Evolutionary conservation across 2,888 invertebrate genomes (phyloP).

Genomic region (Pristionchus exspectatus): DNA sequence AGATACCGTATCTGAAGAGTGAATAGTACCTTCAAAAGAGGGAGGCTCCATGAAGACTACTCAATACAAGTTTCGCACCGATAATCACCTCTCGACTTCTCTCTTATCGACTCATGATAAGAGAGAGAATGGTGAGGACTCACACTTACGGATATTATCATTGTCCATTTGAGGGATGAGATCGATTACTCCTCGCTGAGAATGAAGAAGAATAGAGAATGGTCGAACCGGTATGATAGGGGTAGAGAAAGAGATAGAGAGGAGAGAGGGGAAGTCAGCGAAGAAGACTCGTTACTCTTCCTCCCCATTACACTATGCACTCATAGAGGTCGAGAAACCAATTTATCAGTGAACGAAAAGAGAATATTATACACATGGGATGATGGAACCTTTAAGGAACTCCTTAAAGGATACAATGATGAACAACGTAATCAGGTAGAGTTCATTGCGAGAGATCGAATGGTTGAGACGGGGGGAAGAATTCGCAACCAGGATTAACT

Average conservation of each 20-base stretch:
- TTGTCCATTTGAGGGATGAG: conserved; percentile 28
- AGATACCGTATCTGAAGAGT: neutral
- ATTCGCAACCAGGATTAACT: conserved; percentile 32
- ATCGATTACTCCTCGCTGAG: conserved; percentile 49
- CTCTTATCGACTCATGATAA: conserved; percentile 26
- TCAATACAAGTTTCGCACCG: conserved; percentile 5
- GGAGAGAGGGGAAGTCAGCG: conserved; percentile 14
- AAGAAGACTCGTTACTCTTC: conserved; percentile 35
- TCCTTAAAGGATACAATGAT: conserved; percentile 35
- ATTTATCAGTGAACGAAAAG: conserved; percentile 25
- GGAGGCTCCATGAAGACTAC: conserved; percentile 31
- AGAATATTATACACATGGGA: conserved; percentile 45
- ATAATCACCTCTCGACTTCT: conserved; percentile 28
- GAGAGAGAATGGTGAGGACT: conserved; percentile 19
- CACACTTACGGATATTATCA: conserved; percentile 23
- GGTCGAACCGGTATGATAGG: conserved; percentile 50
- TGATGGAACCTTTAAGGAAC: conserved; percentile 20
- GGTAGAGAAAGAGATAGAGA: conserved; percentile 51
- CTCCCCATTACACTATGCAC: conserved; percentile 5
- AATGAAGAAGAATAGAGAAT: neutral
- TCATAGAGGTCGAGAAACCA: conserved; percentile 21
- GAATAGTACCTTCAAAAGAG: conserved; percentile 11
- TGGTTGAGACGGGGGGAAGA: neutral
- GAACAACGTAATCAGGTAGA: conserved; percentile 49
- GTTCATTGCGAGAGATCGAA: conserved; percentile 40